Evolutionary conservation across 2,797 vertebrate species (phyloP).

Genomic region (Scomberomorus guttatus): DNA sequence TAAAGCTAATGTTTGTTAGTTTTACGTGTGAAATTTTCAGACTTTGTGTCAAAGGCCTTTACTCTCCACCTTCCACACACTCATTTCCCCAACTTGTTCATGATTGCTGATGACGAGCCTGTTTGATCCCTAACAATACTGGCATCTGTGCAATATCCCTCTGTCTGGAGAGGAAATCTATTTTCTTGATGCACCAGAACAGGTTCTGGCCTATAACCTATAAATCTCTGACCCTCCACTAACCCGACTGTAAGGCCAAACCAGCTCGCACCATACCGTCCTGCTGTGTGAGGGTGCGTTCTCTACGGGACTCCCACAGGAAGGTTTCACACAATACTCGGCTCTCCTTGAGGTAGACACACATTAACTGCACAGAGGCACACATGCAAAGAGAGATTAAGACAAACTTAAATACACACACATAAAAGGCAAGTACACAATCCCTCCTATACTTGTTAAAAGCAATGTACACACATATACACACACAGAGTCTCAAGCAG

Average conservation of each 20-base stretch:
- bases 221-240: conserved; percentile 65
- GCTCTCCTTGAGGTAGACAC: conserved; percentile 69
- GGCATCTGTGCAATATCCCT: not conserved
- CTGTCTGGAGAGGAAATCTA: conserved; percentile 73
- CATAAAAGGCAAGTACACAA: conserved; percentile 50
- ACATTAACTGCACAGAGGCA: conserved; percentile 36
- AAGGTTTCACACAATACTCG: conserved; percentile 84
- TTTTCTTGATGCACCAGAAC: conserved; percentile 61
- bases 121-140: conserved; percentile 42
- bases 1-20: not conserved
- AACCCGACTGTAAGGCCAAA: conserved; percentile 52
- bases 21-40: not conserved
- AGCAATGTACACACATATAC: conserved; percentile 17
- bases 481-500: conserved; percentile 53
- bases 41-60: not conserved
- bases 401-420: conserved; percentile 50
- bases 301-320: conserved; percentile 79
- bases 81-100: not conserved
- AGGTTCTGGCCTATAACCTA: conserved; percentile 59
- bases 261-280: conserved; percentile 46
- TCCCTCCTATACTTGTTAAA: conserved; percentile 37
- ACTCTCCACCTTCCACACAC: conserved; percentile 3
- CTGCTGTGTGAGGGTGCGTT: conserved; percentile 69
- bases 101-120: not conserved
- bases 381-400: conserved; percentile 52